Evolutionary conservation across 2,113 vertebrate genomes (phyloP).

Genomic region (Aegotheles bennettii): DNA sequence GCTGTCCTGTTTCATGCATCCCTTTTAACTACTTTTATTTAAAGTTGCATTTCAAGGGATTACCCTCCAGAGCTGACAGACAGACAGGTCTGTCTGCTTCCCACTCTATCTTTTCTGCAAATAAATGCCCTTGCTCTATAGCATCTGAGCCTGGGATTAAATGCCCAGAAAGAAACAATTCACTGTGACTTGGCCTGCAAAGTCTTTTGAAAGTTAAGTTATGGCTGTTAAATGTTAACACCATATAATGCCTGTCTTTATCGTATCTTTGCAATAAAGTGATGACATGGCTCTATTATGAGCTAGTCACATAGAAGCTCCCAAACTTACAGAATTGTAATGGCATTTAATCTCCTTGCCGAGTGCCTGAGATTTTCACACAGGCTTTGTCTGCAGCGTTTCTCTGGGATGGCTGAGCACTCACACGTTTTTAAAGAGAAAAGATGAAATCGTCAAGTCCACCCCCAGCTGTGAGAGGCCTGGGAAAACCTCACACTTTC

Average conservation of each 20-base stretch:
- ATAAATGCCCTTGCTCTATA: neutral
- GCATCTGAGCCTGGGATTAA: slow-evolving; percentile 14
- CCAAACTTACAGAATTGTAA: neutral
- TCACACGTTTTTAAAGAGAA: neutral
- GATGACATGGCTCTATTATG: slow-evolving; percentile 2
- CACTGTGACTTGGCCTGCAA: neutral
- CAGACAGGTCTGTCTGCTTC: neutral
- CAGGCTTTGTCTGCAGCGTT: neutral
- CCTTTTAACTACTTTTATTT: neutral
- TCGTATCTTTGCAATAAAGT: neutral
- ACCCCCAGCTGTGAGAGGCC: neutral
- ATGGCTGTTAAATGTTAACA: slow-evolving; percentile 49
- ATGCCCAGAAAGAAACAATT: slow-evolving; percentile 13
- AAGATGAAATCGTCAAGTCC: neutral
- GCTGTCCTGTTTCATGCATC: neutral
- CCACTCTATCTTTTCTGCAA: slow-evolving; percentile 1
- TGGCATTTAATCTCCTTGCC: slow-evolving; percentile 3
- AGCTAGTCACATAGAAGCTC: neutral
- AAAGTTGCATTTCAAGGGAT: neutral
- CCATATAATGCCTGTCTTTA: neutral
- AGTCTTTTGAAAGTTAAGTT: slow-evolving; percentile 35
- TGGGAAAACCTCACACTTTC: neutral
- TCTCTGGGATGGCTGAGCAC: neutral
- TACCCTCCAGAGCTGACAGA: neutral
- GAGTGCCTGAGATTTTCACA: neutral